Conservation (phyloP, 2,888 invertebrate genomes). For the Agelastica alni region DNA sequence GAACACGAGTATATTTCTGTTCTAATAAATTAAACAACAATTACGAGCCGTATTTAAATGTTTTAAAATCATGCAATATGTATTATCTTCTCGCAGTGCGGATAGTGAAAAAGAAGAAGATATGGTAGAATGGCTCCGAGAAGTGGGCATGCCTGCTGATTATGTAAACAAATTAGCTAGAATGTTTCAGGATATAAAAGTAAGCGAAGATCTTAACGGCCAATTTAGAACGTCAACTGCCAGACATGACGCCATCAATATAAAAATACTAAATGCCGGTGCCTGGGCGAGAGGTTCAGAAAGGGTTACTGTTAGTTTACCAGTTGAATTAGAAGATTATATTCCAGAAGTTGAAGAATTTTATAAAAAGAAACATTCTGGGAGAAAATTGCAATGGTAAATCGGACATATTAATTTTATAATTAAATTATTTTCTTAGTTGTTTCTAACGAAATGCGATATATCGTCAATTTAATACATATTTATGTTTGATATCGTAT, state of each 20-base stretch:
- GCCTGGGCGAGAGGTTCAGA: slow-evolving; percentile 98
- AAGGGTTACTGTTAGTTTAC: slow-evolving; percentile 92
- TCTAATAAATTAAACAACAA: too few relatives aligned
- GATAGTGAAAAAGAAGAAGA: slow-evolving; percentile 99
- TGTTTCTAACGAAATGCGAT: too few relatives aligned
- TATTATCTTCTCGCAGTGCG: slow-evolving; percentile 65
- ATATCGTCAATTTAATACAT: too few relatives aligned
- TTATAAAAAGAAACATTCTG: slow-evolving; percentile 96
- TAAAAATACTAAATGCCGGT: slow-evolving; percentile 92
- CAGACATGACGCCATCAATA: slow-evolving; percentile 88
- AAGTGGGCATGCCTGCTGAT: slow-evolving; percentile 99
- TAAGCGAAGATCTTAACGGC: slow-evolving; percentile 84
- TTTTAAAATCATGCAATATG: neutral
- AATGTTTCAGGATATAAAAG: slow-evolving; percentile 99
- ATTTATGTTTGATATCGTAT: too few relatives aligned
- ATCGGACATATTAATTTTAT: too few relatives aligned
- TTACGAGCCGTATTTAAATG: too few relatives aligned
- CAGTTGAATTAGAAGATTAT: slow-evolving; percentile 96
- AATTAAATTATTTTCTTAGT: too few relatives aligned
- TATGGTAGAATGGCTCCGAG: slow-evolving; percentile 97
- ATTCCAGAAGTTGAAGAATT: slow-evolving; percentile 99
- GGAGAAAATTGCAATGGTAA: slow-evolving; percentile 95
- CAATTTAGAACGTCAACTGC: slow-evolving; percentile 86
- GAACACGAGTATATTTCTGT: too few relatives aligned
- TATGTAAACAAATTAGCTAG: slow-evolving; percentile 97